Percentiles rank a stretch among this genome's conserved stretches.
Conservation (phyloP, 2,113 vertebrate genomes). For the Silurus asotus region DNA sequence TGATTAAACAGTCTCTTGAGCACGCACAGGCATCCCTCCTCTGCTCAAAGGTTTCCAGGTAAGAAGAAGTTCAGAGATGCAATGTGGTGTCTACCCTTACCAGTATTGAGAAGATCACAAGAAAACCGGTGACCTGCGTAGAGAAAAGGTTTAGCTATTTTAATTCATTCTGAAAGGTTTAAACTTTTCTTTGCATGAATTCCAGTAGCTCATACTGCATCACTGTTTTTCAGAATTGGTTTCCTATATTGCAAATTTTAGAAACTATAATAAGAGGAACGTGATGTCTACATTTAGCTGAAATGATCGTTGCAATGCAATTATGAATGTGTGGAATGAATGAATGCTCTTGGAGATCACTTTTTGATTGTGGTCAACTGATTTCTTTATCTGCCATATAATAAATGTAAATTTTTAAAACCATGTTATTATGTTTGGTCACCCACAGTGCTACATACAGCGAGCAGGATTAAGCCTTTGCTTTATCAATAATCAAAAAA, state of each 20-base stretch:
- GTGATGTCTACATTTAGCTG: too few species aligned
- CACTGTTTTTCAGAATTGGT: background rate
- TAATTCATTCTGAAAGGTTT: too few species aligned
- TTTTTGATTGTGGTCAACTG: background rate
- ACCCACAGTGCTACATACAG: background rate
- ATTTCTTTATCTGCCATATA: background rate
- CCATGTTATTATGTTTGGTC: background rate
- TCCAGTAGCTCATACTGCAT: background rate
- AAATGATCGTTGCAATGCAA: too few species aligned
- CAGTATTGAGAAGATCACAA: background rate
- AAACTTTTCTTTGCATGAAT: too few species aligned
- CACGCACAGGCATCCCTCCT: slow-evolving; percentile 1
- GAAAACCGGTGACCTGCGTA: background rate
- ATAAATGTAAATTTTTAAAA: background rate
- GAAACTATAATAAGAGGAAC: background rate
- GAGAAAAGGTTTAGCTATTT: background rate
- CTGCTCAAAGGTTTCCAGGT: background rate
- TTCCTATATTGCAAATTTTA: background rate
- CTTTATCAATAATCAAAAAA: background rate
- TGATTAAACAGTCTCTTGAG: slow-evolving; percentile 33
- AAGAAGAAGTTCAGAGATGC: slow-evolving; percentile 18
- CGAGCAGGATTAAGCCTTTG: background rate
- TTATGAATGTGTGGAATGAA: background rate
- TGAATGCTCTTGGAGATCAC: background rate
- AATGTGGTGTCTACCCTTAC: background rate